phyloP scores from a whole-genome alignment of 2,797 vertebrate species.

The Sebastes taczanowskii region DNA sequence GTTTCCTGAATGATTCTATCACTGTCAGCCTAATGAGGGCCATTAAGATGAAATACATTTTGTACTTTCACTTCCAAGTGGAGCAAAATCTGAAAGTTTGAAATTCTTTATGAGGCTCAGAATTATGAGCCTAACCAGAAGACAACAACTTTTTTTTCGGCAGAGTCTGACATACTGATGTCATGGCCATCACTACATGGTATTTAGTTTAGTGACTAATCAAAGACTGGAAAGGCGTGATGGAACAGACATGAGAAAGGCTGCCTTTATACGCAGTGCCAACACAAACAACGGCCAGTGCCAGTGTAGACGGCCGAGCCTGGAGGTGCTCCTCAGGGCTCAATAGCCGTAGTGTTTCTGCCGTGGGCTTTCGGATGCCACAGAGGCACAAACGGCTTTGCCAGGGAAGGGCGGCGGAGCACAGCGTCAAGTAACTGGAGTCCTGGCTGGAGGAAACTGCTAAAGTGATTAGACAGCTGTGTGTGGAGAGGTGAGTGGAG shows the following conservation, averaged over 20 bases:
- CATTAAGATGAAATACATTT: slow-evolving; percentile 59
- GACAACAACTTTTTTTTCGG: slow-evolving; percentile 4
- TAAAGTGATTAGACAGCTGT: slow-evolving; percentile 51
- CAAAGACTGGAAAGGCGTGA: slow-evolving; percentile 46
- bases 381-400: slow-evolving; percentile 34
- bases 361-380: slow-evolving; percentile 39
- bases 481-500: slow-evolving; percentile 32
- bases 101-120: neutral
- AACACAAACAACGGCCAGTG: slow-evolving; percentile 70
- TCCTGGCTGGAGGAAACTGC: slow-evolving; percentile 21
- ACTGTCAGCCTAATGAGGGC: slow-evolving; percentile 60
- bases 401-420: slow-evolving; percentile 36
- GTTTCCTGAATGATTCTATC: slow-evolving; percentile 55
- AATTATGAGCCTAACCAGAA: neutral
- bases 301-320: slow-evolving; percentile 52
- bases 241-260: slow-evolving; percentile 54
- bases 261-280: slow-evolving; percentile 64
- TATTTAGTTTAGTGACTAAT: slow-evolving; percentile 10
- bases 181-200: slow-evolving; percentile 1
- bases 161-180: slow-evolving; percentile 25
- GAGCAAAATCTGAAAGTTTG: slow-evolving; percentile 19
- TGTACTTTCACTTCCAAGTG: slow-evolving; percentile 29
- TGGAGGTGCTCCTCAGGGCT: slow-evolving; percentile 58
- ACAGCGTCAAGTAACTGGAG: slow-evolving; percentile 6
- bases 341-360: slow-evolving; percentile 66